These are phyloP conservation scores for Rhynchotus rufescens DNA, from an alignment of 2,797 vertebrate species.

Conservation along the genomic window DNA sequence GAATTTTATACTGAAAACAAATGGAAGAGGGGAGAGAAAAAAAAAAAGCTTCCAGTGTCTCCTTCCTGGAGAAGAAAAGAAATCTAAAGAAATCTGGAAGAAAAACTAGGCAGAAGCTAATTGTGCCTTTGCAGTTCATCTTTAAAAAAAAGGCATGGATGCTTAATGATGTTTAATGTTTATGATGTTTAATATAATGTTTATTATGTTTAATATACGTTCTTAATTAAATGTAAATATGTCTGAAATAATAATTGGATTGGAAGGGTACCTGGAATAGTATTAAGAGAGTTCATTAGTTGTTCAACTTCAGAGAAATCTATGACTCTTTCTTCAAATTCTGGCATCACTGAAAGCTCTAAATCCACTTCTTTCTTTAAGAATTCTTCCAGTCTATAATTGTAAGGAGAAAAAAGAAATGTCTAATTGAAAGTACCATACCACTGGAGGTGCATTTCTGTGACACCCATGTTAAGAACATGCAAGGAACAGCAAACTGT, in stretches of 20 bases:
- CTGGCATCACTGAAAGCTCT: conserved; percentile 80
- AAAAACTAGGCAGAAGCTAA: neutral
- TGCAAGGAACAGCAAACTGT: neutral
- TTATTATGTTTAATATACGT: neutral
- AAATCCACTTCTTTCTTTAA: conserved; percentile 85
- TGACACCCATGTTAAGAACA: neutral
- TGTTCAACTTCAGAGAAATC: conserved; percentile 91
- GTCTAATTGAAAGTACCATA: neutral
- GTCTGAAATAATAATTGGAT: conserved; percentile 47
- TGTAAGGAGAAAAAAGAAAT: neutral
- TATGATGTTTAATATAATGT: too few species aligned
- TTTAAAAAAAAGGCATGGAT: neutral
- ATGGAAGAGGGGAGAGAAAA: neutral
- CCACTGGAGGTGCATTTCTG: neutral
- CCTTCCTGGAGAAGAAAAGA: neutral
- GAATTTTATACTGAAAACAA: conserved; percentile 3
- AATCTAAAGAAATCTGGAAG: neutral
- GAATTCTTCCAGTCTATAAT: conserved; percentile 86
- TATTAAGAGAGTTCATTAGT: conserved; percentile 91
- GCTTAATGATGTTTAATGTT: too few species aligned
- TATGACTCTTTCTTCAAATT: conserved; percentile 83
- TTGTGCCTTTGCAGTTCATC: neutral
- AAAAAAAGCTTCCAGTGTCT: neutral
- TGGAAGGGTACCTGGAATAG: conserved; percentile 86
- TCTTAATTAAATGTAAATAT: neutral